Evolutionary conservation across 2,888 invertebrate species (phyloP), one percentile per base, ranked within the genome.

Genomic region (Cerastis leucographa): DNA sequence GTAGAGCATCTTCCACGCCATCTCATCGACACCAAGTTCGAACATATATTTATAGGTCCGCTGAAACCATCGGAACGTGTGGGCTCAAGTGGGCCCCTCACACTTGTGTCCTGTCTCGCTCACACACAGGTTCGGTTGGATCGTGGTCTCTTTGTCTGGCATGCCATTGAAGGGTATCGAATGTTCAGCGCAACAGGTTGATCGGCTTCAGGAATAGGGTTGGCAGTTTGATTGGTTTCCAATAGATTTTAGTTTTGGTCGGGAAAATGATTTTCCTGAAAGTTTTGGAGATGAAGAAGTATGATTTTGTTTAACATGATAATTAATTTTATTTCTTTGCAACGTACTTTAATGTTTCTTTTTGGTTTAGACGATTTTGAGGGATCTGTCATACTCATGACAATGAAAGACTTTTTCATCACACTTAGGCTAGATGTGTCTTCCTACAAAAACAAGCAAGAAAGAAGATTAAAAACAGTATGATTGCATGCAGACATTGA

Each of bases 161-260:
- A 90, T 93, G 90, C 95, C 96, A 96, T 96, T 95, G 96, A 95
- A 96, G 94, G 95, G 94, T 95, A 96, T 96, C 96, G 96, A 96
- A 96, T 94, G 94, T 95, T 96, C 93, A 92, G 91, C 91, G 96
- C 96, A 96, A 96, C 96, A 96, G 94, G 96, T 96, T 88, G 91
- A 96, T 96, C 94, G 96, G 94, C 90, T 95, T 93, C 92, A 89
- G 90, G 85, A 90, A 89, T 92, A 96, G 96, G 96, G 96, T 87
- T 96, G 96, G 9, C 90, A 85, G 82, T 89, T 89, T 92, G 94
- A 95, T 95, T 89, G 94, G 90, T 94, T 95, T 91, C 61, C 51
- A 61, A 79, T 77, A 65, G 0, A 62, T 8, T 14, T 17, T 0
- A 65, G 22, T 68, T 74, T 85, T n/a, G 40, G 2, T 25, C 0